Evolutionary conservation across 2,113 vertebrate genomes (phyloP).

Genomic region (Pomatorhinus ruficollis): DNA sequence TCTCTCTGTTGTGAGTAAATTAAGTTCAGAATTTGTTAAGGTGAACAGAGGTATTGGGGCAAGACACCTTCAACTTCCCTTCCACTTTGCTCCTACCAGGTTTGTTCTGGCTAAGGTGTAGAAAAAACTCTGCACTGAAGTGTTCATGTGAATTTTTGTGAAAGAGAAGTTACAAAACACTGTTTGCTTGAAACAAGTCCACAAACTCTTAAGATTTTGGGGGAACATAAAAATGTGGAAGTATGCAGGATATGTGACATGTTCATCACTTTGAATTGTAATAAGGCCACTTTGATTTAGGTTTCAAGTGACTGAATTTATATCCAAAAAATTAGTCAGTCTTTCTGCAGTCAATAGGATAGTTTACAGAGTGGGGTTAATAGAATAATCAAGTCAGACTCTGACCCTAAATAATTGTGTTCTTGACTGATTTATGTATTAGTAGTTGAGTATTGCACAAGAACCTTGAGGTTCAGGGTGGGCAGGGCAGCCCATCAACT

Average conservation of each 20-base stretch:
- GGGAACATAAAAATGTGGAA: not conserved
- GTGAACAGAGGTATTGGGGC: not conserved
- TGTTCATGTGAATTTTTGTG: not conserved
- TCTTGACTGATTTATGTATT: not conserved
- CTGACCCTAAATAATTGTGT: not conserved
- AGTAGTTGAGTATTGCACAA: not conserved
- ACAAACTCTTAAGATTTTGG: not conserved
- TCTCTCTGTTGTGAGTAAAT: slow-evolving; percentile 21
- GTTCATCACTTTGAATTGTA: not conserved
- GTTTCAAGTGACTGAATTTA: not conserved
- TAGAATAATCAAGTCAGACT: not conserved
- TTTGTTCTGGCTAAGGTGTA: not conserved
- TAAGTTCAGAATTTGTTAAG: slow-evolving; percentile 16
- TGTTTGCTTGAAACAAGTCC: not conserved
- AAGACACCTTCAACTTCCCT: not conserved
- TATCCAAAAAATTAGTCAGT: not conserved
- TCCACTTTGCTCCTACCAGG: not conserved
- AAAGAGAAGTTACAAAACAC: not conserved
- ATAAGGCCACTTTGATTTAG: not conserved
- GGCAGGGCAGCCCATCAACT: not conserved
- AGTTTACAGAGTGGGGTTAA: not conserved
- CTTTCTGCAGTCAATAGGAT: not conserved
- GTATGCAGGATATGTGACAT: not conserved
- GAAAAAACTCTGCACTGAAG: not conserved
- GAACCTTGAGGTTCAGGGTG: rapidly evolving